Evolutionary conservation across 2,797 vertebrate species (phyloP), one percentile per base, ranked within the genome.

Genomic region (Hafferia zeledoni): DNA sequence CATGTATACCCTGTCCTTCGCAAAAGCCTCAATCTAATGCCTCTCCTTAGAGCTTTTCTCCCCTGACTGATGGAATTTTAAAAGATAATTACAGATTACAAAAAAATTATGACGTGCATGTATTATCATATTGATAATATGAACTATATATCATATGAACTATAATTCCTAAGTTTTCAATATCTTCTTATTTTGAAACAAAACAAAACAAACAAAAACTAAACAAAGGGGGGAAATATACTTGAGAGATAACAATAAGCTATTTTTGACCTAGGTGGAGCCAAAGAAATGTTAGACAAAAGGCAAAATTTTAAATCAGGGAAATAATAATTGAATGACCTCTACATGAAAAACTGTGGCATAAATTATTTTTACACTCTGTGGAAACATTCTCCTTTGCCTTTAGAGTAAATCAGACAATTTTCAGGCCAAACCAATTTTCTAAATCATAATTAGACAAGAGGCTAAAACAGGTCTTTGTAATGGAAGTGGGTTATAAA

Each of bases 391-490:
- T 94, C 95, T 95, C 57, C 50, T 95, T 89, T 94, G 91, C 92
- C 95, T 97, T 96, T 88, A 95, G 95, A 97, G 93, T 95, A 97
- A 95, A 90, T 94, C 94, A 94, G 90, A 90, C 94, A 92, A 96
- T 93, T 96, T 97, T 93, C 85, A 95, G 90, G 89, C 88, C 94
- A 96, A 96, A 97, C 85, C 78, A 96, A 97, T 96, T 97, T 97
- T 97, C 93, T 96, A 94, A 96, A 90, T 95, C 95, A 78, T 93
- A 97, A 96, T 96, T 96, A 96, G 94, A 91, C 87, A 94, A 93
- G 95, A 94, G 83, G 91, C 89, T 94, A 94, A 95, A 95, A 94
- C 91, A 89, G 83, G 82, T 90, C 76, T 95, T 96, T 92, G 87
- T 93, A 94, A 93, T 95, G 78, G 86, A 97, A 97, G 95, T 89